Evolutionary conservation across 2,888 invertebrate genomes (phyloP).

Genomic region (Troilus luridus): DNA sequence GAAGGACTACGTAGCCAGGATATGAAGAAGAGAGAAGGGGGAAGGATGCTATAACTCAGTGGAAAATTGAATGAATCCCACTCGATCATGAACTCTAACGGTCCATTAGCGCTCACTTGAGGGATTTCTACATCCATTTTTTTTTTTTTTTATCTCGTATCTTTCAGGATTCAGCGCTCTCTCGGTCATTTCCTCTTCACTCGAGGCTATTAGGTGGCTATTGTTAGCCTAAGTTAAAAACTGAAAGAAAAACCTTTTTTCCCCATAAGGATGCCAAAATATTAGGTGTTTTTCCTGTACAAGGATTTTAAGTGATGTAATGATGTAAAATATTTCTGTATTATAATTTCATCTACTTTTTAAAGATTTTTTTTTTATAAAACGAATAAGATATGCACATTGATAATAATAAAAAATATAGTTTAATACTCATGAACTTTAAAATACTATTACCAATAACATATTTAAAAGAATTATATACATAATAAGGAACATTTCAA

Average conservation of each 20-base stretch:
- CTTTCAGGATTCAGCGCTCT: not conserved
- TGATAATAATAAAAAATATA: too few relatives aligned
- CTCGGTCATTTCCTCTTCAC: not conserved
- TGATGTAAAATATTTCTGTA: too few relatives aligned
- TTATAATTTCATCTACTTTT: too few relatives aligned
- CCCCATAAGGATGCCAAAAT: not conserved
- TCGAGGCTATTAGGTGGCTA: not conserved
- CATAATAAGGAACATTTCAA: too few relatives aligned
- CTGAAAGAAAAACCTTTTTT: not conserved
- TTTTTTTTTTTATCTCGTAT: conserved; percentile 13
- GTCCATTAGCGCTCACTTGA: conserved; percentile 6
- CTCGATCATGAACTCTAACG: not conserved
- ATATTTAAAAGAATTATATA: too few relatives aligned
- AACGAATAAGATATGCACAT: too few relatives aligned
- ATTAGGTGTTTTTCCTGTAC: not conserved
- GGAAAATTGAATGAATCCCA: conserved; percentile 56
- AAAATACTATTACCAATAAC: too few relatives aligned
- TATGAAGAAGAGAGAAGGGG: not conserved
- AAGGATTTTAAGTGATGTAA: too few relatives aligned
- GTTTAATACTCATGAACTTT: too few relatives aligned
- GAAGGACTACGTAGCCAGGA: not conserved
- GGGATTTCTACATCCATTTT: conserved; percentile 19
- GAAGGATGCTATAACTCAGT: conserved; percentile 21
- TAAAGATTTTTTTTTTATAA: too few relatives aligned
- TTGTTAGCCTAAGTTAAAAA: not conserved